phyloP scores from a whole-genome alignment of 37 sponge, comb jelly and placozoan species.

The Beroe forskalii region DNA sequence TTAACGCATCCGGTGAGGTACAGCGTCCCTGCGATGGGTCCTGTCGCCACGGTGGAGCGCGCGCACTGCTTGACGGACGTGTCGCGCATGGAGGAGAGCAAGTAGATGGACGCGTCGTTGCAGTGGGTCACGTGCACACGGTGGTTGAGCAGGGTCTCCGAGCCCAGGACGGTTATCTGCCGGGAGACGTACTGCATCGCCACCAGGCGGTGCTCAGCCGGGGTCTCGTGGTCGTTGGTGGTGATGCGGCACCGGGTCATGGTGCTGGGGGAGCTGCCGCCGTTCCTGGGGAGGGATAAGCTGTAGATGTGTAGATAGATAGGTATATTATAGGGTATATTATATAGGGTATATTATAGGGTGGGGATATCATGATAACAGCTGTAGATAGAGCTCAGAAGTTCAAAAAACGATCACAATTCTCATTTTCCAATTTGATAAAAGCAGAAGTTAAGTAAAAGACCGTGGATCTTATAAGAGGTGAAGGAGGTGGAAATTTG shows the following conservation, averaged over 20 bases:
- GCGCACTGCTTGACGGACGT: slow-evolving; percentile 38
- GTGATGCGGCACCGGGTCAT: slow-evolving; percentile 37
- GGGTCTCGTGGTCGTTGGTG: slow-evolving; percentile 60
- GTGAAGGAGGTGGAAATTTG: too few species aligned
- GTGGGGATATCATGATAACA: too few species aligned
- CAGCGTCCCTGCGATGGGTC: slow-evolving; percentile 26
- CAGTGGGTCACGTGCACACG: slow-evolving; percentile 48
- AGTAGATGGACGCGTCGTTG: slow-evolving; percentile 55
- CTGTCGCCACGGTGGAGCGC: slow-evolving; percentile 37
- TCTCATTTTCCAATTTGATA: too few species aligned
- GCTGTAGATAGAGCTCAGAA: too few species aligned
- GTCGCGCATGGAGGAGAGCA: slow-evolving; percentile 19
- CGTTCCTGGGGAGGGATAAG: too few species aligned
- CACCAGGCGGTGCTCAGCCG: slow-evolving; percentile 26
- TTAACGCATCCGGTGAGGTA: slow-evolving; percentile 45
- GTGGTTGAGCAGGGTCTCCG: slow-evolving; percentile 48
- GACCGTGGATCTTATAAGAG: too few species aligned
- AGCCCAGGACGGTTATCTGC: slow-evolving; percentile 29
- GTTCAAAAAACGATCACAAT: too few species aligned
- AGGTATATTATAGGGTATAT: too few species aligned
- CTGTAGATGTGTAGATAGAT: background rate
- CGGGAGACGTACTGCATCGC: slow-evolving; percentile 64
- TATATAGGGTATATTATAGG: too few species aligned
- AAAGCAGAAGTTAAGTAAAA: too few species aligned
- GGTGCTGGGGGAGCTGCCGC: slow-evolving; percentile 10